These are phyloP conservation scores for Ecdyonurus torrentis DNA, from an alignment of 2,888 invertebrate species.

Conservation along the genomic window DNA sequence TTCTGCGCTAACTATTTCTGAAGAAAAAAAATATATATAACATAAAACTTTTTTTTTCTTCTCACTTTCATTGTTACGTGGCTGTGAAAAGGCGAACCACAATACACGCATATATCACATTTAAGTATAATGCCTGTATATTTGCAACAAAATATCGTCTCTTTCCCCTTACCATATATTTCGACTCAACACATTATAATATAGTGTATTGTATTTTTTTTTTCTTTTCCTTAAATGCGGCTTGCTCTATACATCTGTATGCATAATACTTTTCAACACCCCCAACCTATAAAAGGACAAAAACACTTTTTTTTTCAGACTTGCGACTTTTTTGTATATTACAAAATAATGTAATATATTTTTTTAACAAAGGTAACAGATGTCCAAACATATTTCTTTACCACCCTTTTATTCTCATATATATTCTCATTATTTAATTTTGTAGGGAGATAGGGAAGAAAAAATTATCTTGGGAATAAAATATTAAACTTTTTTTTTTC, in stretches of 20 bases:
- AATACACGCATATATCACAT: background rate
- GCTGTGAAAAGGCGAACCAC: background rate
- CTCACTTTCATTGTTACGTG: background rate
- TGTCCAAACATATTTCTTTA: background rate
- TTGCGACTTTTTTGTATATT: background rate
- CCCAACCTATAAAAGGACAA: background rate
- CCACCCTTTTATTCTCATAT: too few relatives aligned
- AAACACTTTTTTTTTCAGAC: background rate
- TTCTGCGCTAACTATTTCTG: too few relatives aligned
- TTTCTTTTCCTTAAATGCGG: too few relatives aligned
- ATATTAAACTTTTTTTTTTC: too few relatives aligned
- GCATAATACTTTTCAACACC: background rate
- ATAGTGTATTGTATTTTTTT: too few relatives aligned
- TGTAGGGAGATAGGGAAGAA: too few relatives aligned
- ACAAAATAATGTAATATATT: background rate
- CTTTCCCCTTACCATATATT: background rate
- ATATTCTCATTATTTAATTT: too few relatives aligned
- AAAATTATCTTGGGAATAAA: too few relatives aligned
- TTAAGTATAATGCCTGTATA: background rate
- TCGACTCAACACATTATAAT: too few relatives aligned
- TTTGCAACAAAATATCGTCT: background rate
- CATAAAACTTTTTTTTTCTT: background rate
- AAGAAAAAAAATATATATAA: too few relatives aligned
- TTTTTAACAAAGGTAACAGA: background rate
- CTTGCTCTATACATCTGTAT: background rate